Evolutionary conservation across 2,888 invertebrate genomes (phyloP).

Genomic region (Himalopsyche japonica): DNA sequence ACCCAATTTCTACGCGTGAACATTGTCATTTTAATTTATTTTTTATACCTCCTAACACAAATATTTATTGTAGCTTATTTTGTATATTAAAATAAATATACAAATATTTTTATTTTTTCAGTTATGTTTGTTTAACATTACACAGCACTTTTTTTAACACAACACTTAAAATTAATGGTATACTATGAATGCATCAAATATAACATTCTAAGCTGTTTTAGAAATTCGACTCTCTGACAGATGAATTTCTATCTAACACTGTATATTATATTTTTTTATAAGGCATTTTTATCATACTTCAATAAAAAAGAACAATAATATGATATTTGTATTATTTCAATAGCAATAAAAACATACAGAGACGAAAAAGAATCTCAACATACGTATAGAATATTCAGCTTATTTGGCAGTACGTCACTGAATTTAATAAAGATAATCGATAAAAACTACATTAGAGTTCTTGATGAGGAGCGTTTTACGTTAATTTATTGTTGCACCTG

Average conservation of each 20-base stretch:
- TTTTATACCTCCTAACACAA: neutral
- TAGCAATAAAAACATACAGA: neutral
- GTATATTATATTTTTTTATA: neutral
- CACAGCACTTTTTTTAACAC: neutral
- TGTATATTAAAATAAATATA: neutral
- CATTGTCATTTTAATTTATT: slow-evolving; percentile 43
- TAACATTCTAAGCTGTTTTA: neutral
- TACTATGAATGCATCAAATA: neutral
- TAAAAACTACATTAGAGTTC: neutral
- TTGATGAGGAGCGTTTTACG: neutral
- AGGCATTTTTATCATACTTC: neutral
- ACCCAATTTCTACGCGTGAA: slow-evolving; percentile 69
- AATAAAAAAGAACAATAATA: neutral
- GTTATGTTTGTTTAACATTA: neutral
- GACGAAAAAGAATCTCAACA: neutral
- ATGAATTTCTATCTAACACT: neutral
- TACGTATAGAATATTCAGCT: neutral
- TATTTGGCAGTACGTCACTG: neutral
- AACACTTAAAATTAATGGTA: neutral
- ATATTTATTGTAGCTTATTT: neutral
- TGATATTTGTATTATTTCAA: neutral
- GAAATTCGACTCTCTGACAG: neutral
- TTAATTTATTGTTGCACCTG: neutral
- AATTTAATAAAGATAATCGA: neutral
- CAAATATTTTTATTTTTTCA: neutral